These are phyloP conservation scores for Lamellibrachia satsuma DNA, from an alignment of 2,888 invertebrate species.

Conservation along the genomic window DNA sequence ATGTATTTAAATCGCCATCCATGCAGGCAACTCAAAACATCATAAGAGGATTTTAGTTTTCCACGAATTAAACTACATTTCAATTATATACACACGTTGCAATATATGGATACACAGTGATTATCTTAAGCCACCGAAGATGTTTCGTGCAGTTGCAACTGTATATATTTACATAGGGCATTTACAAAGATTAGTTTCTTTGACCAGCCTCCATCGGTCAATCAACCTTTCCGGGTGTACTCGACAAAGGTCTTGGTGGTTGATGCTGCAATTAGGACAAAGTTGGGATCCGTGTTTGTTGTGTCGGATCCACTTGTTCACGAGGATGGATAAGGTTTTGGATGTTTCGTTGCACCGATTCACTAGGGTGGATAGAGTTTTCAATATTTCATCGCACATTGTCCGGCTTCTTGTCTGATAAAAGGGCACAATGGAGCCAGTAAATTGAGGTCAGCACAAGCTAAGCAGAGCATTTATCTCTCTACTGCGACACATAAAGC, in stretches of 20 bases:
- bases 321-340: neutral
- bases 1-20: neutral
- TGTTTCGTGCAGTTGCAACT: neutral
- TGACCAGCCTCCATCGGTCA: too few relatives aligned
- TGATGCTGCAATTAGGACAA: too few relatives aligned
- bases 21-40: neutral
- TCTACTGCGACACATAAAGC: neutral
- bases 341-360: neutral
- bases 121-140: neutral
- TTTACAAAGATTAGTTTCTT: neutral
- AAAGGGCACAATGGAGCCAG: neutral
- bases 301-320: neutral
- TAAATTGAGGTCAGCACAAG: neutral
- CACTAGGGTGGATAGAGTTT: neutral
- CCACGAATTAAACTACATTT: neutral
- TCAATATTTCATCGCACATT: neutral
- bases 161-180: neutral
- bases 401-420: neutral
- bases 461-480: neutral
- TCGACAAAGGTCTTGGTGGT: too few relatives aligned
- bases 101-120: neutral
- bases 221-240: too few relatives aligned
- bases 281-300: neutral
- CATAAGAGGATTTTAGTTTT: neutral
- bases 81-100: neutral